phyloP scores from a whole-genome alignment of 2,113 vertebrate genomes.

The Glaucidium brasilianum region DNA sequence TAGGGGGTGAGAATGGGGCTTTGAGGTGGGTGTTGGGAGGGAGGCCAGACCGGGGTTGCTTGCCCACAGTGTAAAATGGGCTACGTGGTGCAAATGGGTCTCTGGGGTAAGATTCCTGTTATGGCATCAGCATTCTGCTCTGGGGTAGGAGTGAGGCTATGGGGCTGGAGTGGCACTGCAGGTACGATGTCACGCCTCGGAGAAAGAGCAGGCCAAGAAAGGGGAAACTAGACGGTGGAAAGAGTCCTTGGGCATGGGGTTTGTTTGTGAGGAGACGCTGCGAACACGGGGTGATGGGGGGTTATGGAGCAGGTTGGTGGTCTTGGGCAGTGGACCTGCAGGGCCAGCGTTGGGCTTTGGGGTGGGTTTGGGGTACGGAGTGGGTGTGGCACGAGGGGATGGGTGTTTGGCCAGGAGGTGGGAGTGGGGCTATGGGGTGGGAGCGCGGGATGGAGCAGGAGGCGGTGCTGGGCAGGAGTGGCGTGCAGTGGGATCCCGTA shows the following conservation, averaged over 20 bases:
- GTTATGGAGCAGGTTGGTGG: too few species aligned
- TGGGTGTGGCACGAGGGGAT: background rate
- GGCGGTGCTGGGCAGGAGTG: background rate
- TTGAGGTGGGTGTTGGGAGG: background rate
- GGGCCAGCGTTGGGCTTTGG: background rate
- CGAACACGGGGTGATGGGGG: background rate
- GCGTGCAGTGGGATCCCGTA: rapidly evolving
- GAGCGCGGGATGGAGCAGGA: background rate
- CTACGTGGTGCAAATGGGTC: background rate
- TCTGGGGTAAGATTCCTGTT: background rate
- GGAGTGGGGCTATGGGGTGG: too few species aligned
- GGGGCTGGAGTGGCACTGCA: background rate
- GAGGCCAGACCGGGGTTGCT: too few species aligned
- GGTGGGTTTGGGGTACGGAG: background rate
- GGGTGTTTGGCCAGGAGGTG: too few species aligned
- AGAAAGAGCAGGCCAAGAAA: background rate
- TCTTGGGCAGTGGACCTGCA: background rate
- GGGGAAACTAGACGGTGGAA: background rate
- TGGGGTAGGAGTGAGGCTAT: background rate
- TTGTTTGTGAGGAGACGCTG: too few species aligned
- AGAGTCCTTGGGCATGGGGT: too few species aligned
- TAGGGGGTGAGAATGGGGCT: background rate
- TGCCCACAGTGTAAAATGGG: background rate
- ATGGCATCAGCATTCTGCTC: background rate
- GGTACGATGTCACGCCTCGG: too few species aligned